These are phyloP conservation scores for Girardia tigrina DNA, from an alignment of 2,888 invertebrate genomes.

Conservation along the genomic window DNA sequence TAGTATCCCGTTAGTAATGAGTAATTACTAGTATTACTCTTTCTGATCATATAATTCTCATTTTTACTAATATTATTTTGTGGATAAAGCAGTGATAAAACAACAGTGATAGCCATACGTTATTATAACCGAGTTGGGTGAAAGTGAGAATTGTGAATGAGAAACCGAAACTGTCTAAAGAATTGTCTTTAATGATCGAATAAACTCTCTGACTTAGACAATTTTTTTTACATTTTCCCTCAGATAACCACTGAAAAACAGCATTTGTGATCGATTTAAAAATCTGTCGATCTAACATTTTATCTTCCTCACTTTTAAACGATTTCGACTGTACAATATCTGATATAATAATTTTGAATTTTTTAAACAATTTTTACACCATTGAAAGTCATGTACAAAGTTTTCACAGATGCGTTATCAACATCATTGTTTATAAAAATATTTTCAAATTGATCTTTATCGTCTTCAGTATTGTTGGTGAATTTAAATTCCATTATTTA, in stretches of 20 bases:
- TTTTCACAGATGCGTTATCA: background rate
- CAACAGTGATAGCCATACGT: too few species aligned
- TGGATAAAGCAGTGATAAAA: too few species aligned
- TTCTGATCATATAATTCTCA: too few species aligned
- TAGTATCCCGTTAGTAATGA: too few species aligned
- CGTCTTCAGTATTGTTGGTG: background rate
- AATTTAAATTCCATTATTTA: background rate
- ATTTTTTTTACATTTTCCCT: background rate
- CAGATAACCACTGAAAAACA: background rate
- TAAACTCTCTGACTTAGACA: background rate
- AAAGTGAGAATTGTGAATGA: too few species aligned
- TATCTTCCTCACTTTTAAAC: background rate
- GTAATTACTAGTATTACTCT: too few species aligned
- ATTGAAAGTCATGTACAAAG: background rate
- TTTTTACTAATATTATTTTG: too few species aligned
- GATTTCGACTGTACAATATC: background rate
- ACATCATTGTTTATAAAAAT: background rate
- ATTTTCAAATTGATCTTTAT: background rate
- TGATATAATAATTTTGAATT: background rate
- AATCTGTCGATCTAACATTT: background rate
- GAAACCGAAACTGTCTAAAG: too few species aligned
- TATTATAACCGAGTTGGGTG: too few species aligned
- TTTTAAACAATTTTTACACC: background rate
- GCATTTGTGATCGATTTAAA: background rate
- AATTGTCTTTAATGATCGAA: slow-evolving; percentile 1